Base-by-base conservation (phyloP, 2,113 vertebrate species). In the Aegypius monachus region DNA sequence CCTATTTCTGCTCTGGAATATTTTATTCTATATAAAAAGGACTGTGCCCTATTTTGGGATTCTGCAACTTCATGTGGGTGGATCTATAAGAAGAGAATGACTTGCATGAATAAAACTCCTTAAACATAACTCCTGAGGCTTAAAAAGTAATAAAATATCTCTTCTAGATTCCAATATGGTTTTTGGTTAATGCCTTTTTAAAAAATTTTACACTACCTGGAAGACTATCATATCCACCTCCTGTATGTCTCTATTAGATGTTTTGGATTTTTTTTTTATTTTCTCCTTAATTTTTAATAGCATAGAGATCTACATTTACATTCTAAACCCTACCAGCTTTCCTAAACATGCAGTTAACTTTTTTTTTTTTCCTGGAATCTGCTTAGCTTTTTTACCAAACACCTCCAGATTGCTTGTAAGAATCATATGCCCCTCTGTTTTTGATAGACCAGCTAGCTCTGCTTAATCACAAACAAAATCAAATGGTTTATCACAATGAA, bases 381-480 rank as follows among this genome's bases (percentile, higher is more conserved):
- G 58, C 55, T 62, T 68, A 26, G 32, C 38, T 91, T 88, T 88
- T 90, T 90, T 75, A 90, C n/a, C 67, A 85, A 59, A 83, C 93
- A 83, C 90, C 73, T 83, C 9, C 87, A 86, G 58, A 56, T 61
- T 71, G 72, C 50, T 45, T 84, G 45, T 77, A 31, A 91, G 91
- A 75, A 55, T 78, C 63, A 3, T 53, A 71, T 72, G 75, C 52
- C 87, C 40, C 48, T 88, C 74, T 93, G 91, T 25, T 95, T 94
- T 82, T 93, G 89, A 83, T 75, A 88, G 95, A 94, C 84, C 75
- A 81, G 94, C 86, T 90, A 93, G 97, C 95, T 97, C 93, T 80
- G 95, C 95, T 96, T 85, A 77, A 97, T 97, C 96, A 86, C 97
- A 94, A 97, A 95, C 97, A 89, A 84, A 91, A 96, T 98, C 92